These are phyloP conservation scores for Drosophila ustulata DNA, from an alignment of 2,888 invertebrate species.

Conservation along the genomic window DNA sequence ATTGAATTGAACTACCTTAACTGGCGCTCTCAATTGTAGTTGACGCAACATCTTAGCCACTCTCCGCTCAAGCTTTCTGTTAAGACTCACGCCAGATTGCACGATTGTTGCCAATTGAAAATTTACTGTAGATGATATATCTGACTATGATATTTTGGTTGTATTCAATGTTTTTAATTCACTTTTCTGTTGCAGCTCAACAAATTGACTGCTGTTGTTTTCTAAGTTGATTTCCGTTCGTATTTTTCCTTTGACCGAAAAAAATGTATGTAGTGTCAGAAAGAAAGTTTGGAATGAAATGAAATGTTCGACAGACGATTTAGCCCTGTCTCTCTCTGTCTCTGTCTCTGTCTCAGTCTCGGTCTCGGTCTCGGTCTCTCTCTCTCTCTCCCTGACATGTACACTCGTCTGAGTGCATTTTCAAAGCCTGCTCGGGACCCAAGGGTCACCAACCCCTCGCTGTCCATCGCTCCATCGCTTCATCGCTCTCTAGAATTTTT, in stretches of 20 bases:
- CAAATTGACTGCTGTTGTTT: constrained; percentile 47
- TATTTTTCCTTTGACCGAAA: constrained; percentile 55
- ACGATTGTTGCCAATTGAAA: constrained; percentile 29
- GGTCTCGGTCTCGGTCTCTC: background rate
- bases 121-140: constrained; percentile 40
- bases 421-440: constrained; percentile 55
- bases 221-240: constrained; percentile 42
- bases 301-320: constrained; percentile 49
- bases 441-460: background rate
- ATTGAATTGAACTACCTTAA: constrained; percentile 33
- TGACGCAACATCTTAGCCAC: constrained; percentile 45
- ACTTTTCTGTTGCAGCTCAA: constrained; percentile 43
- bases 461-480: background rate
- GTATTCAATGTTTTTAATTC: constrained; percentile 29
- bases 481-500: background rate
- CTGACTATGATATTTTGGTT: constrained; percentile 16
- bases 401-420: constrained; percentile 53
- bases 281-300: constrained; percentile 59
- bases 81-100: no score
- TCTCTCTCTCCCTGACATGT: background rate
- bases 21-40: constrained; percentile 38
- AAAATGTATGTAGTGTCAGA: constrained; percentile 44
- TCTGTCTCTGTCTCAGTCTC: background rate
- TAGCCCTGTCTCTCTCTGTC: constrained; percentile 8
- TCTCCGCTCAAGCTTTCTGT: no score